Evolutionary conservation across 92 coral and sea anemone genomes (phyloP).

Genomic region (Zoanthus gigantus): DNA sequence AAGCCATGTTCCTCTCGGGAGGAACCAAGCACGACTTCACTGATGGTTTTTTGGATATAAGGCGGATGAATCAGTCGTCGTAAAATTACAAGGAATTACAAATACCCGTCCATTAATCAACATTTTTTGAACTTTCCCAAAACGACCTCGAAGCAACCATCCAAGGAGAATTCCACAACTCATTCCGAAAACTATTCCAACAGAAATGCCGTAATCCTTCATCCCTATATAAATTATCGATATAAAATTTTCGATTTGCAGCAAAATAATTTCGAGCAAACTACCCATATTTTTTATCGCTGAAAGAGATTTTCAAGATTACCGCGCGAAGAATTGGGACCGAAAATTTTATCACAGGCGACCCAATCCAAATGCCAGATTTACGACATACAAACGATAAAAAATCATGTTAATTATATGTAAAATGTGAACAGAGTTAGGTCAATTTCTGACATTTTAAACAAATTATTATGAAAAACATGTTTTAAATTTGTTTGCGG

Average conservation of each 20-base stretch:
- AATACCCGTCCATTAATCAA: slow-evolving; percentile 43
- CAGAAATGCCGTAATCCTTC: slow-evolving; percentile 60
- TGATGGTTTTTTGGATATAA: too few species aligned
- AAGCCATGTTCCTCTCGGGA: too few species aligned
- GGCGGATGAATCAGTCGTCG: too few species aligned
- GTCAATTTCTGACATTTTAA: too few species aligned
- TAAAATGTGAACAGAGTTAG: too few species aligned
- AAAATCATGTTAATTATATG: too few species aligned
- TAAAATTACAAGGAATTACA: background rate
- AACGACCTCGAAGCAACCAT: slow-evolving; percentile 82
- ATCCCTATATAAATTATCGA: slow-evolving; percentile 50
- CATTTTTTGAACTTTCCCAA: slow-evolving; percentile 40
- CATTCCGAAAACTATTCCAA: slow-evolving; percentile 74
- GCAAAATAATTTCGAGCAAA: slow-evolving; percentile 34
- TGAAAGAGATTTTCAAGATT: background rate
- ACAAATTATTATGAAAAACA: too few species aligned
- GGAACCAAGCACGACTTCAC: too few species aligned
- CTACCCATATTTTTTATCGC: background rate
- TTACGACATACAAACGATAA: too few species aligned
- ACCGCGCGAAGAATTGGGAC: background rate
- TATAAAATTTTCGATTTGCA: slow-evolving; percentile 47
- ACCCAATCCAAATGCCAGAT: too few species aligned
- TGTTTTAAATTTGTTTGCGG: too few species aligned
- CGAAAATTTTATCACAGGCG: background rate
- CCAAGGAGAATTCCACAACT: slow-evolving; percentile 82